Evolutionary conservation across 1,140 invertebrate species (phyloP), one percentile per base, ranked within the genome.

Genomic region (Drosophila tropicalis): DNA sequence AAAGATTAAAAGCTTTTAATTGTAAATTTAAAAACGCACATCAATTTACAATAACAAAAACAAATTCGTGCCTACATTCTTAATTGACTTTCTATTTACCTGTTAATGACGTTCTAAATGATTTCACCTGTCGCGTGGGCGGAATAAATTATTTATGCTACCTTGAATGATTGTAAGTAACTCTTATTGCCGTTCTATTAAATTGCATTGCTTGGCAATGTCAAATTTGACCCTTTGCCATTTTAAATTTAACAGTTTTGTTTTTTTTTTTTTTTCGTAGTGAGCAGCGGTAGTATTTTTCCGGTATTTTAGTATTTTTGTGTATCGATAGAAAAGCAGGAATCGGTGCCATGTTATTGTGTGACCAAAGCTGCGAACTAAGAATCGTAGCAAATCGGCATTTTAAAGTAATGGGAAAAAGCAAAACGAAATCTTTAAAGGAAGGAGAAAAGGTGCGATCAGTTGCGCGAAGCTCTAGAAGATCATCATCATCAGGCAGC

Each of bases 401-500:
- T 51, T 51, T 51, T 51, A 12, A 51, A 51, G 44, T 51, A 51
- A 51, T 51, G 44, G 44, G 44, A 51, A 51, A 51, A 22, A 51
- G 44, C 44, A 51, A 19, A 19, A 51, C 17, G 17, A 51, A 51
- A 66, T 58, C 10, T 34, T 36, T 3, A 71, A 71, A 54, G 29
- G 15, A 9, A 29, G 25, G 19, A 61, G 60, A 60, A 58, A 72
- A 36, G 58, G 63, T 54, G 61, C 60, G 12, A 44, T 40, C 19
- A 32, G n/a, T 34, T 25, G 55, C 55, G 15, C n/a, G n/a, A 22
- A 70, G 7, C 62, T 10, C 15, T 40, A 63, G 29, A 69, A 51
- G 39, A 34, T 74, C 71, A n/a, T 75, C 67, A 12, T 71, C 71
- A 13, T 56, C 67, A 39, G 61, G 47, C 47, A 72, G 56, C 36